Evolutionary conservation across 1,140 invertebrate genomes (phyloP).

Genomic region (Dendroctonus valens): DNA sequence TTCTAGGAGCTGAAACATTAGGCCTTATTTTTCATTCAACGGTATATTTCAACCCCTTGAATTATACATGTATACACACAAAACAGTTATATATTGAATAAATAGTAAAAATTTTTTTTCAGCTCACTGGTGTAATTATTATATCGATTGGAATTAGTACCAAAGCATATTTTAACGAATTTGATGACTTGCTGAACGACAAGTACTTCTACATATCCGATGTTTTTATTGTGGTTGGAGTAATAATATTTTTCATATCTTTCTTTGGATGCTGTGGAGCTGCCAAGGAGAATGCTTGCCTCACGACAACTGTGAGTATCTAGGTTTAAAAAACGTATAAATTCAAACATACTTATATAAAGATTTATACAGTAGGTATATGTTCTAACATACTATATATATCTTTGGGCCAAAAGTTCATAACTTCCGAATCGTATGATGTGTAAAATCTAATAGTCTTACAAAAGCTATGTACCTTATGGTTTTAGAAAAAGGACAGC

Average conservation of each 20-base stretch:
- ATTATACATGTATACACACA: no score
- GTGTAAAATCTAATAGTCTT: no score
- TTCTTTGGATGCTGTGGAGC: slow-evolving; percentile 88
- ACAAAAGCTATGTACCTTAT: no score
- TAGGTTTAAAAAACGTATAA: neutral
- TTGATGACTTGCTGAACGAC: slow-evolving; percentile 64
- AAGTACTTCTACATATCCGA: slow-evolving; percentile 69
- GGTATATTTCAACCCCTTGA: no score
- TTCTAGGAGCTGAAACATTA: no score
- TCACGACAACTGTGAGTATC: slow-evolving; percentile 71
- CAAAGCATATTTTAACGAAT: slow-evolving; percentile 63
- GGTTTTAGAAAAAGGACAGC: no score
- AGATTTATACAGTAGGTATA: neutral
- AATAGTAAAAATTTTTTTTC: slow-evolving; percentile 25
- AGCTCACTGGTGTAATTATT: slow-evolving; percentile 52
- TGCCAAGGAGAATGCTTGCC: slow-evolving; percentile 79
- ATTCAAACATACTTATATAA: neutral
- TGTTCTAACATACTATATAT: no score
- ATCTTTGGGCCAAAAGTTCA: no score
- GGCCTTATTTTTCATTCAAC: no score
- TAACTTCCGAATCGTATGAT: no score
- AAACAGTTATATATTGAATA: no score
- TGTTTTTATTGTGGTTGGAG: slow-evolving; percentile 75
- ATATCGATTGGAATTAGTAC: slow-evolving; percentile 69
- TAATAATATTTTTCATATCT: slow-evolving; percentile 76